Base-by-base conservation (phyloP, 2,797 vertebrate genomes). In the Meriones psammophilus region DNA sequence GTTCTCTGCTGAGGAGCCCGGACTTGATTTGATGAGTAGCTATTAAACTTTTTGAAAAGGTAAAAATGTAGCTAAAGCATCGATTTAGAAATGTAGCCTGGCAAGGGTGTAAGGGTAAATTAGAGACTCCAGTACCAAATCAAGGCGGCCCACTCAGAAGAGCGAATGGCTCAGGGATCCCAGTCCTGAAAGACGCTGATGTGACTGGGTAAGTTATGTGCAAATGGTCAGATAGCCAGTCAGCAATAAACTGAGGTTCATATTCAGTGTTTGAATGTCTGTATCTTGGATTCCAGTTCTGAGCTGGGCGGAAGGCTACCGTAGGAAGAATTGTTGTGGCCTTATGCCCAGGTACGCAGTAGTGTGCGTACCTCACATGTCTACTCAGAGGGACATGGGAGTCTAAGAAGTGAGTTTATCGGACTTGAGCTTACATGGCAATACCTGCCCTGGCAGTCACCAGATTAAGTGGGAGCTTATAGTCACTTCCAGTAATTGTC, bases 11-110 rank as follows among this genome's bases (percentile, higher is more conserved):
- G 36, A 79, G 66, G 28, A 46, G 33, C 62, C 66, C 71, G 13
- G 60, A 90, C 78, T 94, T 74, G 42, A 71, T 85, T 88, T 20
- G 0, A 36, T 80, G 26, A 95, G 15, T 26, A 33, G 62, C 89
- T 94, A 64, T 83, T 87, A 87, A 71, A 56, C 46, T 83, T 33
- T 24, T 26, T 91, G 46, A 62, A 24, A 68, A 60, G 24, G 33
- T 2, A n/a, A 94, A 62, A 69, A 69, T 36, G 5, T 24, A 56
- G 71, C 39, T 68, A 68, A 46, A 74, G 42, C 66, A 69, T 36
- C 46, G 26, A 54, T 92, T 94, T 86, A 85, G 56, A 64, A 89
- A 22, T 90, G 76, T 69, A 84, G 64, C 92, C 60, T 54, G 73
- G 46, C 28, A 62, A 28, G 36, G 24, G 54, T 28, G 33, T 77